Evolutionary conservation across 1,140 invertebrate species (phyloP), one percentile per base, ranked within the genome.

Genomic region (Ceratosolen solmsi): DNA sequence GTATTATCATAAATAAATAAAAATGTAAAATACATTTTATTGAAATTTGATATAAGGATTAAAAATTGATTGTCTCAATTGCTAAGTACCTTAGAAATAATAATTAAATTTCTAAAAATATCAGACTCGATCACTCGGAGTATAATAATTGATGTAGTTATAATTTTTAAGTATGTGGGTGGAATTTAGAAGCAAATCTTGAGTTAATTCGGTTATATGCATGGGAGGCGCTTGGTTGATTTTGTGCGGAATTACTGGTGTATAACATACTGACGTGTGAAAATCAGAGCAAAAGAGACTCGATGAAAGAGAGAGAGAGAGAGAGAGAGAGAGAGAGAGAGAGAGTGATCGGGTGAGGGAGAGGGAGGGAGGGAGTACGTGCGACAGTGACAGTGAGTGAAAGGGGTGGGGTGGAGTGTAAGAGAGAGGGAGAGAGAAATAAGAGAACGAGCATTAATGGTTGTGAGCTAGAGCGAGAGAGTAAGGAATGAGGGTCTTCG

Each of bases 231-330:
- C 0, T 38, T 68, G 20, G 5, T 38, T 68, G 36, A 68, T 68
- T 38, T 68, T 68, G 63, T 38, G 63, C 22, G 17, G 33, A 38
- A 68, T 68, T 68, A 68, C 33, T 68, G 36, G 33, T 68, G 11
- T 68, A 38, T 68, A 68, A 36, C 33, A 38, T 20, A 22, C 33
- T 68, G 20, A 68, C 2, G 20, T n/a, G 63, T 68, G 33, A 38
- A 38, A 68, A 68, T 38, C 33, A 68, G 33, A 38, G 7, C 33
- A 68, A 68, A 15, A 38, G 63, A 22, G 33, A 63, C 13, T 5
- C 15, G 1, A 63, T 20, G n/a, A 33, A 4, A 33, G 38, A n/a
- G 17, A 25, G 3, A 38, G 20, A 7, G n/a, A 70, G 63, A 46
- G 1, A 22, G 27, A 73, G 25, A 33, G 30, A 68, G 63, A 36